A percentile compares a stretch with the other conserved stretches of the same genome.
Conservation (phyloP, 2,797 vertebrate genomes). For the Scleropages formosus region DNA sequence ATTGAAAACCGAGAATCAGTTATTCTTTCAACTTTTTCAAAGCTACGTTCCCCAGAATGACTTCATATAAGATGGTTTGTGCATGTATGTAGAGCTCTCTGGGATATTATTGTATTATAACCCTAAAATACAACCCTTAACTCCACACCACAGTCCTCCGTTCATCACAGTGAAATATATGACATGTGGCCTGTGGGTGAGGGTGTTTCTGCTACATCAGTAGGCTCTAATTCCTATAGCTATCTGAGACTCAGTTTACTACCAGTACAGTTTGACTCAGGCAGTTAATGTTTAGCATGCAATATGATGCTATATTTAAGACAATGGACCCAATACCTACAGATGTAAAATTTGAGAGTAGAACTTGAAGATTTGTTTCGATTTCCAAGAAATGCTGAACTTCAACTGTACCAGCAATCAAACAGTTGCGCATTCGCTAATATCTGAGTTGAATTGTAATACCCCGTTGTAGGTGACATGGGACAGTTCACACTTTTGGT, state of each 20-base stretch:
- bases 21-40: no score
- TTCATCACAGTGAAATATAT: slow-evolving; percentile 1
- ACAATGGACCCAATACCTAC: neutral
- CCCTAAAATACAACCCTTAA: neutral
- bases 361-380: no score
- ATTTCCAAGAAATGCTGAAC: no score
- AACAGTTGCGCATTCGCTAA: no score
- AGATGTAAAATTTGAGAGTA: no score
- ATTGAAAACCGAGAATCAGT: no score
- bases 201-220: slow-evolving; percentile 20
- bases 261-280: neutral
- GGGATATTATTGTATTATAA: slow-evolving; percentile 14
- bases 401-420: no score
- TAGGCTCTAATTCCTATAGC: slow-evolving; percentile 4
- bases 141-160: neutral
- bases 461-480: no score
- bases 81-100: neutral
- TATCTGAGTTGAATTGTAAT: no score
- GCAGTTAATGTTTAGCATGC: slow-evolving; percentile 1
- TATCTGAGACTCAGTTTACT: neutral
- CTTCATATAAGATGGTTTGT: neutral
- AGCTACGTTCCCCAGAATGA: no score
- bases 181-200: slow-evolving; percentile 8
- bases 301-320: neutral
- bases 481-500: neutral